Conservation (phyloP, 2,888 invertebrate species). For the Criorhina ranunculi region DNA sequence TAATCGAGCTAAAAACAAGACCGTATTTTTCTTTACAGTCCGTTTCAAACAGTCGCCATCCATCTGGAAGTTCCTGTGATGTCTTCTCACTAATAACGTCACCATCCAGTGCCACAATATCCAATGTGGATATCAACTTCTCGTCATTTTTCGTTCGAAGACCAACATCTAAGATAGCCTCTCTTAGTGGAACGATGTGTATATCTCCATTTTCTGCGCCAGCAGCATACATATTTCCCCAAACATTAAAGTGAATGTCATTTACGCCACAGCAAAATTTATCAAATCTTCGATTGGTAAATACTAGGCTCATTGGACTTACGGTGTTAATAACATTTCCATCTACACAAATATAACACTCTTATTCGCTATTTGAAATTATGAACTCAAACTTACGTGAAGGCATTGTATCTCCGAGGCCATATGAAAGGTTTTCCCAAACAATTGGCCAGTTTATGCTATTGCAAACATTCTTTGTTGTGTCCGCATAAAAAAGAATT, state of each 20-base stretch:
- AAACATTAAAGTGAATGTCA: slow-evolving; percentile 79
- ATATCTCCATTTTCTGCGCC: slow-evolving; percentile 81
- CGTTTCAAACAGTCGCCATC: slow-evolving; percentile 70
- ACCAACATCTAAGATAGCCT: slow-evolving; percentile 78
- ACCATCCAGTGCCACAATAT: slow-evolving; percentile 78
- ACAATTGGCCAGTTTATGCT: slow-evolving; percentile 81
- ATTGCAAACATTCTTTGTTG: slow-evolving; percentile 77
- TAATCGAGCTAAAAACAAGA: slow-evolving; percentile 79
- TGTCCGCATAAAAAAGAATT: slow-evolving; percentile 77
- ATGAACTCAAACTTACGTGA: slow-evolving; percentile 78
- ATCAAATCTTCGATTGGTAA: slow-evolving; percentile 76
- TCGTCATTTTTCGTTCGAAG: slow-evolving; percentile 50
- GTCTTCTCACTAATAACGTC: background rate
- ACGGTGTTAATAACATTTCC: slow-evolving; percentile 68
- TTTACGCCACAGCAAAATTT: slow-evolving; percentile 77
- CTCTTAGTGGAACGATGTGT: slow-evolving; percentile 77
- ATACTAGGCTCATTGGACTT: slow-evolving; percentile 78
- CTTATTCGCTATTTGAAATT: background rate
- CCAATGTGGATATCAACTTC: slow-evolving; percentile 77
- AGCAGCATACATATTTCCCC: slow-evolving; percentile 77
- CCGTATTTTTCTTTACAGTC: slow-evolving; percentile 81
- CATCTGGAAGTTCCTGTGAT: slow-evolving; percentile 24
- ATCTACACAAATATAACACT: slow-evolving; percentile 38
- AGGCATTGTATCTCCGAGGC: slow-evolving; percentile 78
- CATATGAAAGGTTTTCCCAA: slow-evolving; percentile 80